Evolutionary conservation across 2,888 invertebrate species (phyloP), one percentile per base, ranked within the genome.

Genomic region (Sinopyrophorus schimmeli): DNA sequence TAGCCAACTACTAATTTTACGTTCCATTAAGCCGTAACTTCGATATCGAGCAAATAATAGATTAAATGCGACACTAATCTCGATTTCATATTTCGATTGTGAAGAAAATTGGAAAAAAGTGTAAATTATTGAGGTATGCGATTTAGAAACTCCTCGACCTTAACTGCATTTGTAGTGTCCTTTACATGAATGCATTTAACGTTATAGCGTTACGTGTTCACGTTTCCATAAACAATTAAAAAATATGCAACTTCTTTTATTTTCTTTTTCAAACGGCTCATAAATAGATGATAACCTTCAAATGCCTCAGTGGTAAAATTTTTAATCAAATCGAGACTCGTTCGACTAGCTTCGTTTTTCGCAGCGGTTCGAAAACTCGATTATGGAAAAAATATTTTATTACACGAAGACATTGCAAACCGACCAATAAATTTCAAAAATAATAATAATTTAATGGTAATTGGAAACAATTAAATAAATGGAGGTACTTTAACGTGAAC

Each of bases 271-370:
- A 30, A 16, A 30, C 30, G 16, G 30, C 16, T n/a, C 30, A 16
- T 30, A 15, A n/a, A 30, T 12, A 16, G 30, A n/a, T 14, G 16
- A 14, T 30, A 15, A 16, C 30, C 30, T 30, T 30, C 16, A n/a
- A n/a, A n/a, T n/a, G n/a, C n/a, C n/a, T n/a, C n/a, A n/a, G n/a
- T 4, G 32, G 32, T 35, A 35, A 24, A n/a, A 23, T 35, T 24
- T 24, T 28, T 24, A 16, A 18, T 16, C 23, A 35, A 35, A 35
- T 35, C 15, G n/a, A 24, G 35, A 35, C 35, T 35, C 24, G 35
- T 16, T 20, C 11, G 35, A 24, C 35, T 24, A 24, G 24, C 35
- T 24, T 35, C 12, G 12, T 11, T 31, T 32, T 20, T 20, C 6
- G 11, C 7, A 5, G 31, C 31, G 9, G 12, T 3, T 3, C 23